Evolutionary conservation across 2,888 invertebrate species (phyloP), one percentile per base, ranked within the genome.

Genomic region (Phalangium opilio): DNA sequence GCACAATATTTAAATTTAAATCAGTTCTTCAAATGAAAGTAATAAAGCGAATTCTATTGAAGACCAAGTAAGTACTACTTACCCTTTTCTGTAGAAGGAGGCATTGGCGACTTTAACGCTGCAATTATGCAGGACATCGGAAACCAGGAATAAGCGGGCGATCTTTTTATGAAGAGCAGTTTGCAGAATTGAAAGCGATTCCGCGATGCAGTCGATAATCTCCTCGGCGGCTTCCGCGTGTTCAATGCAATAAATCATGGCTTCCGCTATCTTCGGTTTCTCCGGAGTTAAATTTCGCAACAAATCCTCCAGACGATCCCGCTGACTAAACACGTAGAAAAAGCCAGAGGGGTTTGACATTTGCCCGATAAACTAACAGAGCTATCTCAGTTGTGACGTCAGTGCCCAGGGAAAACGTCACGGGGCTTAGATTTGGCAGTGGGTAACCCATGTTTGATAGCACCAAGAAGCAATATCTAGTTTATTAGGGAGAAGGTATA

Each of bases 231-330:
- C 89, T 67, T 95, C 95, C 18, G 93, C 90, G 69, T 98, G 95
- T 65, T 96, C 93, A 52, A 99, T 83, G 67, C 96, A 98, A 76
- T 93, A 99, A 44, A 96, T 83, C 98, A 99, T 99, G 14, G 83
- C 84, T 64, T 91, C 93, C 7, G 83, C 93, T 50, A 98, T 79
- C 66, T 80, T 79, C 50, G 73, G 67, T 47, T 83, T 75, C 60
- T 84, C 81, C 1, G 87, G 84, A 0, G 80, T 79, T 61, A 96
- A 73, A 52, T 79, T 78, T 15, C 93, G 76, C 56, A 98, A 74
- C 60, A 95, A 72, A 67, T 90, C 85, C 68, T 96, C 95, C 33
- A 98, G 70, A 1, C 90, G 76, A 64, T 91, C 89, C 56, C 95
- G 75, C n/a, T n/a, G n/a, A n/a, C n/a, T n/a, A n/a, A n/a, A n/a